Evolutionary conservation across 2,113 vertebrate species (phyloP).

Genomic region (Cyprinodon brontotheroides): DNA sequence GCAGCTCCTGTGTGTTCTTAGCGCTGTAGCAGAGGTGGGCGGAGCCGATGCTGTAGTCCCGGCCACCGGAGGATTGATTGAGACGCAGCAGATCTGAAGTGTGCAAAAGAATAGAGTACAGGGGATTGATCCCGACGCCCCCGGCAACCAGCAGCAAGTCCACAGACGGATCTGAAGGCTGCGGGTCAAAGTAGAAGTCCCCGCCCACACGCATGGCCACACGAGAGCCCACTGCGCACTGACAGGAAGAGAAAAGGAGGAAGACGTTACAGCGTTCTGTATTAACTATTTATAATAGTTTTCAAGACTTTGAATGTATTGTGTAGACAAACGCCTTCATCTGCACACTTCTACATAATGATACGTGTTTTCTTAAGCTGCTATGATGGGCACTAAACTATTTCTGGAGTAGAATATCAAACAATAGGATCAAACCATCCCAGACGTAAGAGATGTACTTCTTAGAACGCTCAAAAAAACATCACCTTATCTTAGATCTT

Average conservation of each 20-base stretch:
- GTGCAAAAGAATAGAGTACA: conserved; percentile 93
- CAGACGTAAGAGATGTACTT: conserved; percentile 35
- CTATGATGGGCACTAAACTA: conserved; percentile 15
- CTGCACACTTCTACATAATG: conserved; percentile 3
- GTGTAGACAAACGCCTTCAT: conserved; percentile 15
- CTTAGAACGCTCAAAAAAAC: conserved; percentile 33
- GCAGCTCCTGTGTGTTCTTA: conserved; percentile 85
- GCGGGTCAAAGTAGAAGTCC: conserved; percentile 93
- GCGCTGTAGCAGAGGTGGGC: conserved; percentile 89
- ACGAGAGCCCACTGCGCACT: conserved; percentile 86
- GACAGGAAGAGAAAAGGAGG: conserved; percentile 3
- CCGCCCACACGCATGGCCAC: conserved; percentile 91
- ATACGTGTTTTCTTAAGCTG: conserved; percentile 25
- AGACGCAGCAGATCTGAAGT: conserved; percentile 82
- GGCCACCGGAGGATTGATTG: conserved; percentile 49
- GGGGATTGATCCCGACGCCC: conserved; percentile 94
- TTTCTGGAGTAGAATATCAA: conserved; percentile 44
- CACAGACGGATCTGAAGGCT: conserved; percentile 81
- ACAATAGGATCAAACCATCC: conserved; percentile 60
- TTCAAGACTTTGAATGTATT: conserved; percentile 26
- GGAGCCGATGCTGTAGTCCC: conserved; percentile 76
- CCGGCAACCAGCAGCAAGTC: conserved; percentile 92
- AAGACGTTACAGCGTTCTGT: neutral
- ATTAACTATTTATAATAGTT: neutral
- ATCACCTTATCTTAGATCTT: conserved; percentile 26